Base-by-base conservation (phyloP, 2,888 invertebrate genomes). In the Phyllotreta cruciferae region DNA sequence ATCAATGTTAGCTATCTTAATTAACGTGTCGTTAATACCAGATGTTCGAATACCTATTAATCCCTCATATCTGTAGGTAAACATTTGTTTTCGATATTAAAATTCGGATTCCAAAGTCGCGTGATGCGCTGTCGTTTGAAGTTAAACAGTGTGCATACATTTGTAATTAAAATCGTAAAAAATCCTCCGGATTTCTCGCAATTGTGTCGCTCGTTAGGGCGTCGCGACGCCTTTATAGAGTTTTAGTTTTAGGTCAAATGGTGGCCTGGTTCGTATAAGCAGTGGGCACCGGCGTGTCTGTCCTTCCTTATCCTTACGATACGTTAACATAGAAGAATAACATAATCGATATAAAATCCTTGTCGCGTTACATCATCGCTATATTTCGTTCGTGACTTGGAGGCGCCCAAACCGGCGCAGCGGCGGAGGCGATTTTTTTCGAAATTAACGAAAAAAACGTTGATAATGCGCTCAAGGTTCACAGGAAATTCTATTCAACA, bases 301-400 rank as follows among this genome's bases (percentile, higher is more conserved):
- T 13, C 24, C 24, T 24, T 24, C 24, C 24, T 24, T 24, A 24
- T 24, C 24, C 24, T 24, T 24, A 24, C 24, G 24, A 24, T 24
- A 24, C 24, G 24, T 24, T 24, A 24, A 1, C 24, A 24, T 24
- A 24, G 24, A 24, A 24, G 24, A 57, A 50, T 36, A 14, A 56
- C 47, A 57, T 56, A 60, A 67, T 67, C 56, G 67, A 65, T 67
- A 56, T 45, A 38, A 54, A 41, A 64, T 63, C 42, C 63, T 65
- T 67, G 50, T 37, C 44, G 58, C 44, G 54, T 67, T 64, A 65
- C 64, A 65, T 67, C 67, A 67, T 63, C 64, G 45, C 62, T 55
- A 53, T 47, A 57, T 52, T 60, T 55, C 45, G 60, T 50, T 45
- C 35, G 57, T 61, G 64, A 50, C 64, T 50, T 10, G 2, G 24